A percentile compares a stretch with the other conserved stretches of the same genome.
These are phyloP conservation scores for Microctonus brassicae DNA, from an alignment of 2,888 invertebrate species.

Conservation along the genomic window DNA sequence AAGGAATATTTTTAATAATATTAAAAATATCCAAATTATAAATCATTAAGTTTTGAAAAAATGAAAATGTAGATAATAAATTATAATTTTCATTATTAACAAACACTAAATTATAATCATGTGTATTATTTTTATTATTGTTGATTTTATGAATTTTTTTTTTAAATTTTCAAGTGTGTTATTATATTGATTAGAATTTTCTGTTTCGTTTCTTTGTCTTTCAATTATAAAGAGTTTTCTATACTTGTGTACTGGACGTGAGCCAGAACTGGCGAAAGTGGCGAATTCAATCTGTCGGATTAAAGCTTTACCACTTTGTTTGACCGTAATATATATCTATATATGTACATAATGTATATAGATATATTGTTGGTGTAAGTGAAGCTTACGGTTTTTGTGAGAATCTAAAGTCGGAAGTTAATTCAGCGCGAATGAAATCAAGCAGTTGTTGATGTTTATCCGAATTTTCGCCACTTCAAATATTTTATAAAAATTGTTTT, in stretches of 20 bases:
- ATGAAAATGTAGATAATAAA: too few relatives aligned
- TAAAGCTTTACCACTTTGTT: slow-evolving; percentile 37
- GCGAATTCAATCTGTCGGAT: slow-evolving; percentile 49
- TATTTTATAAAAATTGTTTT: neutral
- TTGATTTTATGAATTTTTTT: too few relatives aligned
- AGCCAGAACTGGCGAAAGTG: slow-evolving; percentile 42
- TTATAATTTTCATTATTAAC: too few relatives aligned
- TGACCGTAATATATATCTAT: neutral
- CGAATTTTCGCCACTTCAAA: neutral
- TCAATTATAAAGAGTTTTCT: slow-evolving; percentile 30
- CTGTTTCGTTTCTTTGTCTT: neutral
- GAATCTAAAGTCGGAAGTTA: slow-evolving; percentile 44
- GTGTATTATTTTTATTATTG: too few relatives aligned
- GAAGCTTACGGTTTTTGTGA: slow-evolving; percentile 30
- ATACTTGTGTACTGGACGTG: slow-evolving; percentile 37
- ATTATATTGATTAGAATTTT: neutral
- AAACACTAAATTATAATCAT: too few relatives aligned
- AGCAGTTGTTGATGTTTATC: neutral
- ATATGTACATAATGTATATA: neutral
- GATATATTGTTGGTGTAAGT: neutral
- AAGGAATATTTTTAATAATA: too few relatives aligned
- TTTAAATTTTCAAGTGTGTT: too few relatives aligned
- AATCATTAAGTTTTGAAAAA: too few relatives aligned
- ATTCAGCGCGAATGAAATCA: slow-evolving; percentile 37
- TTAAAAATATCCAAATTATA: too few relatives aligned